Base-by-base conservation (phyloP, 2,888 invertebrate species). In the Lucinisca nassula region DNA sequence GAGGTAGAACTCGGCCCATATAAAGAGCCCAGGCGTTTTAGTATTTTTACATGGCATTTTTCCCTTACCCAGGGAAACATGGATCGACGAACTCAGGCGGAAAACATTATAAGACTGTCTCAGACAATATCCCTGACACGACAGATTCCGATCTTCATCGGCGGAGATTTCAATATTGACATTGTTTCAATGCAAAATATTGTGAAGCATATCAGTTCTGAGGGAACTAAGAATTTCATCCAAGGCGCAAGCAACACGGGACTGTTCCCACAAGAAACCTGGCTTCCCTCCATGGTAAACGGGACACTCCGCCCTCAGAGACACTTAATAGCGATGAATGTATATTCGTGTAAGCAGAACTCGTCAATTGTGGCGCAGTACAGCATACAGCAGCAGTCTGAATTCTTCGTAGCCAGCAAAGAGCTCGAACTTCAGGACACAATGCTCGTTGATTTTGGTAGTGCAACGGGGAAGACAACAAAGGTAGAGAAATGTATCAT, bases 121-220 rank as follows among this genome's bases (percentile, higher is more conserved):
- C 75, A 75, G 30, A 10, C 14, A 6, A 32, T 75, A 21, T 10
- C 75, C 30, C 45, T 49, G 14, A 8, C 27, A 4, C 24, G 49
- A n/a, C 27, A 51, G 27, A 75, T 27, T 4, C 75, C 75, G 14
- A 40, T 49, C 3, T 24, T 75, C 3, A 49, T 75, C 14, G 45
- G 75, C 12, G 75, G 75, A 1, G 75, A 75, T 27, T 75, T 75
- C 32, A 49, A 75, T 35, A 45, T 75, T 12, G 49, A 40, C 21
- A 8, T 49, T 12, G 24, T 12, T 49, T 27, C 14, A 3, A 32
- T 75, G 14, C 21, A 51, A n/a, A 51, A 75, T 6, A 75, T 75
- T 17, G 49, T 49, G 27, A 51, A 75, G n/a, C 24, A 61, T 21
- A 1, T 30, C 17, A 30, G 10, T 27, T 30, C 61, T 27, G 61